A percentile compares a stretch with the other conserved stretches of the same genome.
Evolutionary conservation across 1,140 invertebrate genomes (phyloP).

Genomic region (Drosophila nikananu): DNA sequence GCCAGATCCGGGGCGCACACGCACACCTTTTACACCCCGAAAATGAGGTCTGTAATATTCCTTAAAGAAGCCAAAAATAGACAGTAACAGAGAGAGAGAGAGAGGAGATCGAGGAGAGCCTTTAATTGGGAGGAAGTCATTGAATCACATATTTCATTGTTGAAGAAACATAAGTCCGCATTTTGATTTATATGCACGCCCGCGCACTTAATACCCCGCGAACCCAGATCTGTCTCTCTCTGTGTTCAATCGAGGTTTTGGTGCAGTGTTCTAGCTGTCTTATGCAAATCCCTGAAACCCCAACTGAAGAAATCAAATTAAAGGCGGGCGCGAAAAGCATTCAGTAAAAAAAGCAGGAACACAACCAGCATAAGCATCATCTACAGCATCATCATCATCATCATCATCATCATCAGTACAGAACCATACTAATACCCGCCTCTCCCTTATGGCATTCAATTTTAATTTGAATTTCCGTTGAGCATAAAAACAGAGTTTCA

Average conservation of each 20-base stretch:
- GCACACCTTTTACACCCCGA: conserved; percentile 33
- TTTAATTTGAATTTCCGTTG: conserved; percentile 82
- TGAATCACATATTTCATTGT: conserved; percentile 65
- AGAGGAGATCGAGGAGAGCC: conserved; percentile 12
- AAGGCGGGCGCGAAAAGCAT: conserved; percentile 48
- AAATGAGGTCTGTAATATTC: conserved; percentile 27
- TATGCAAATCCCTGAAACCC: conserved; percentile 57
- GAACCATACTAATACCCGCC: neutral
- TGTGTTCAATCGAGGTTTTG: no score
- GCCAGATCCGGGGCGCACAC: conserved; percentile 21
- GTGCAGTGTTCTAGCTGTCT: neutral
- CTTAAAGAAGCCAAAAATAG: conserved; percentile 41
- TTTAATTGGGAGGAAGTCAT: conserved; percentile 57
- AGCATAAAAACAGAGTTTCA: conserved; percentile 58
- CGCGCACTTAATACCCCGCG: conserved; percentile 73
- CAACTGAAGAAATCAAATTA: conserved; percentile 73
- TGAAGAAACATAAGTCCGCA: conserved; percentile 71
- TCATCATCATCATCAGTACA: neutral
- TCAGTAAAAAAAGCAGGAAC: conserved; percentile 11
- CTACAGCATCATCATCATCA: conserved; percentile 12
- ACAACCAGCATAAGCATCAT: conserved; percentile 5
- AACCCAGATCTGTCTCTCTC: conserved; percentile 7
- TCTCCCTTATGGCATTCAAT: conserved; percentile 51
- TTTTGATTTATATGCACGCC: conserved; percentile 84
- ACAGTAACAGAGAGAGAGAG: neutral